Evolutionary conservation across 2,888 invertebrate genomes (phyloP).

Genomic region (Dorcus parallelipipedus): DNA sequence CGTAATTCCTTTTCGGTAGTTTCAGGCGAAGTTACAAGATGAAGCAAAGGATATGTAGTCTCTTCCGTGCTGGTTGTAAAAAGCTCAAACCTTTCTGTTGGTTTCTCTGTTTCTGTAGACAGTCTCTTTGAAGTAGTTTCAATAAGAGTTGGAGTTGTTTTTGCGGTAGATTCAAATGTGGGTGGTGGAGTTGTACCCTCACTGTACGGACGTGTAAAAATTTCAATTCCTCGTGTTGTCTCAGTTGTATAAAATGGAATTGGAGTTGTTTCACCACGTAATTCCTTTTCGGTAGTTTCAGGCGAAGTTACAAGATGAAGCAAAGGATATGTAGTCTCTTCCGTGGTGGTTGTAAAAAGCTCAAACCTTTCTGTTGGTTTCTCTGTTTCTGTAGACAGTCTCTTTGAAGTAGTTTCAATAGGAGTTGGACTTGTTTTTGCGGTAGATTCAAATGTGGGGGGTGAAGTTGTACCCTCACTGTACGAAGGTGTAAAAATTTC

Average conservation of each 20-base stretch:
- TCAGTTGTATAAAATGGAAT: constrained; percentile 4
- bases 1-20: no score
- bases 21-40: no score
- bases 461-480: no score
- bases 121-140: constrained; percentile 10
- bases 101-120: constrained; percentile 13
- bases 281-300: no score
- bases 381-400: not conserved
- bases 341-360: not conserved
- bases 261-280: not conserved
- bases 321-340: not conserved
- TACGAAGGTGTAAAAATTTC: constrained; percentile 9
- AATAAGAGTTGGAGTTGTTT: not conserved
- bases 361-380: not conserved
- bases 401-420: not conserved
- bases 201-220: constrained; percentile 4
- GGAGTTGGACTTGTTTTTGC: not conserved
- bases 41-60: not conserved
- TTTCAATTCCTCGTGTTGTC: constrained; percentile 8
- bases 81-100: constrained; percentile 9
- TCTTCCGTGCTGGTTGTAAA: constrained; percentile 3
- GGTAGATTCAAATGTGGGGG: no score
- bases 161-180: no score
- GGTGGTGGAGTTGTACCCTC: no score
- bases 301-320: no score